Evolutionary conservation across 2,888 invertebrate species (phyloP).

Genomic region (Eumacrocentrus americanus): DNA sequence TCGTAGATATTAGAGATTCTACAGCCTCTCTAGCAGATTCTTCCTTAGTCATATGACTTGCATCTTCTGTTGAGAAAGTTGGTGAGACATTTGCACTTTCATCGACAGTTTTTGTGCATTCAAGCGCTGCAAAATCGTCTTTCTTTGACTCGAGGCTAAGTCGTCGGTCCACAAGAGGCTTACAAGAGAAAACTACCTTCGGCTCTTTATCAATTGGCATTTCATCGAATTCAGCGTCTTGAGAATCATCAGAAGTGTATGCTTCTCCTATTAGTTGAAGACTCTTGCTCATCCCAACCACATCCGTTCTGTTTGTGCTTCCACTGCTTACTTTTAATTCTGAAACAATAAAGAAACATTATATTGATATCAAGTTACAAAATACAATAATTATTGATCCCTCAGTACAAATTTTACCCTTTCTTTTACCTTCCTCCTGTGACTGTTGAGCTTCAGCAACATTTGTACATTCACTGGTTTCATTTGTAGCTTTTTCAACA

Average conservation of each 20-base stretch:
- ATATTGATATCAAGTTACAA: not conserved
- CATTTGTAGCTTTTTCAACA: not conserved
- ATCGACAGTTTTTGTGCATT: not conserved
- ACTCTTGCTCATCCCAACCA: conserved; percentile 41
- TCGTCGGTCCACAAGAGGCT: conserved; percentile 20
- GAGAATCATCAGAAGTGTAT: conserved; percentile 52
- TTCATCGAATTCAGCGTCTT: conserved; percentile 37
- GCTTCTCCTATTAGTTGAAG: conserved; percentile 50
- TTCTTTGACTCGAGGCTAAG: not conserved
- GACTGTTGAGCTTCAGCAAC: not conserved
- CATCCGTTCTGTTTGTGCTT: not conserved
- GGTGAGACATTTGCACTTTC: not conserved
- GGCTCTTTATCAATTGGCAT: conserved; percentile 6
- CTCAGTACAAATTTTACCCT: not conserved
- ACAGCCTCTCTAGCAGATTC: not conserved
- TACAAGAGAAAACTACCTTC: conserved; percentile 20
- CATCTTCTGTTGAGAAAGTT: not conserved
- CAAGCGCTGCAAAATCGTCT: not conserved
- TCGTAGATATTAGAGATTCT: too few relatives aligned
- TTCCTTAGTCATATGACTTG: not conserved
- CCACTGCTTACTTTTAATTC: conserved; percentile 8
- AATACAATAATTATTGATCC: not conserved
- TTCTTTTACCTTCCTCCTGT: not conserved
- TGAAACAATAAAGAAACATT: conserved; percentile 29
- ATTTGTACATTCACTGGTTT: not conserved